Percentiles rank a stretch among this genome's conserved stretches.
phyloP scores from a whole-genome alignment of 2,888 invertebrate genomes.

The Ceraclea dissimilis region DNA sequence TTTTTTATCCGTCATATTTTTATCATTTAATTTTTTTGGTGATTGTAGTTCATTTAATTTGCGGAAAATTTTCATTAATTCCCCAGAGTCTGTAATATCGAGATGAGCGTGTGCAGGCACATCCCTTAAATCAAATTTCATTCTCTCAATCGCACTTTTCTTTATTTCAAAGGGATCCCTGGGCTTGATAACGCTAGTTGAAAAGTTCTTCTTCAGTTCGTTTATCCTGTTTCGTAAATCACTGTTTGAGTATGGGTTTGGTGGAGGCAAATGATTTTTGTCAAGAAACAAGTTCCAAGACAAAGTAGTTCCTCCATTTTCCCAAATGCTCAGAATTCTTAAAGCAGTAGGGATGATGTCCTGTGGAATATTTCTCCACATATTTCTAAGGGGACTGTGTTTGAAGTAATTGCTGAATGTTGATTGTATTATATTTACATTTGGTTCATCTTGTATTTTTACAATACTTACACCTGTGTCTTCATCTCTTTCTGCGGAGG shows the following conservation, averaged over 20 bases:
- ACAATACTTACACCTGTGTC: conserved; percentile 11
- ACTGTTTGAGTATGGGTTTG: conserved; percentile 11
- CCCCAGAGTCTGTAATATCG: neutral
- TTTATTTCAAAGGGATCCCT: conserved; percentile 5
- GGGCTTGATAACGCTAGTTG: neutral
- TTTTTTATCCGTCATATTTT: neutral
- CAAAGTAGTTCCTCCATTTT: conserved; percentile 46
- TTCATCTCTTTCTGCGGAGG: conserved; percentile 21
- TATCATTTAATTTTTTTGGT: neutral
- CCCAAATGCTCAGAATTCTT: conserved; percentile 47
- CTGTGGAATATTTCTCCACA: conserved; percentile 43
- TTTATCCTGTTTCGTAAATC: conserved; percentile 12
- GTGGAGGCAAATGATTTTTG: conserved; percentile 14
- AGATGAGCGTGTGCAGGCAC: conserved; percentile 5
- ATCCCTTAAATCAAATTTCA: conserved; percentile 11
- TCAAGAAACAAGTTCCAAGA: conserved; percentile 24
- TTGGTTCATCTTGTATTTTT: conserved; percentile 17
- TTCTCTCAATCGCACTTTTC: conserved; percentile 2
- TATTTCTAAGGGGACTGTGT: conserved; percentile 41
- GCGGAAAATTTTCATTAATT: neutral
- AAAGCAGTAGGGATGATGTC: conserved; percentile 44
- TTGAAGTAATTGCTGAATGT: conserved; percentile 40
- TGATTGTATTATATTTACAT: conserved; percentile 20
- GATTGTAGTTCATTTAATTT: conserved; percentile 4
- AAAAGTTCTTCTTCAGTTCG: conserved; percentile 17